Conservation (phyloP, 2,113 vertebrate species). For the Phasianus colchicus region DNA sequence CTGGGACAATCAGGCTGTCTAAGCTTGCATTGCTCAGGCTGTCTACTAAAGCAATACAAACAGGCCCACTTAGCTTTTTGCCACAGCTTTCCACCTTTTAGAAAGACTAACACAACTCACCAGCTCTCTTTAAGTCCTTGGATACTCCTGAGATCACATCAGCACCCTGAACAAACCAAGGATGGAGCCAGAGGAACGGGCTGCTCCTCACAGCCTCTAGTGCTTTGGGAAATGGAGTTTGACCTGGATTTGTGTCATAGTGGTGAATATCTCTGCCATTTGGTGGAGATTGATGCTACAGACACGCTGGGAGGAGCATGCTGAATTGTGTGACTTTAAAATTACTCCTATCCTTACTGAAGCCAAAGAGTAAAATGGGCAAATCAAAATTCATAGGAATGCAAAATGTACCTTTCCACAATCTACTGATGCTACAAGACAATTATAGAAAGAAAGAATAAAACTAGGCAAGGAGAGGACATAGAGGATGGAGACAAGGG, state of each 20-base stretch:
- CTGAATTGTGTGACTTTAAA: rapidly evolving
- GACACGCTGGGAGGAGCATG: background rate
- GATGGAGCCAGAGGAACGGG: background rate
- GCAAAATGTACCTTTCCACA: background rate
- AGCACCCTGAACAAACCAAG: background rate
- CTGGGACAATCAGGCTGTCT: background rate
- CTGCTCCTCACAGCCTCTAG: background rate
- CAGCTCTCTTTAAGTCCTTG: background rate
- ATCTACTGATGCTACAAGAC: background rate
- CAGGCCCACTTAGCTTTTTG: background rate
- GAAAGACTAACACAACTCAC: background rate
- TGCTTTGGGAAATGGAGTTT: rapidly evolving
- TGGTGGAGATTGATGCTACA: background rate
- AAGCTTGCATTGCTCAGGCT: background rate
- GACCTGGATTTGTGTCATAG: background rate
- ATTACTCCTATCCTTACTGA: background rate
- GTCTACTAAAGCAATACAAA: background rate
- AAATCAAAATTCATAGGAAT: background rate
- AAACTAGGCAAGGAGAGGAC: background rate
- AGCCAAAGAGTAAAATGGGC: background rate
- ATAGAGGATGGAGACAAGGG: background rate
- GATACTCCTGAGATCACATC: background rate
- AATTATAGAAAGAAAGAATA: background rate
- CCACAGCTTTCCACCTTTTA: background rate
- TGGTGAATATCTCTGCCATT: rapidly evolving